Evolutionary conservation across 2,888 invertebrate species (phyloP).

Genomic region (Merodon equestris): DNA sequence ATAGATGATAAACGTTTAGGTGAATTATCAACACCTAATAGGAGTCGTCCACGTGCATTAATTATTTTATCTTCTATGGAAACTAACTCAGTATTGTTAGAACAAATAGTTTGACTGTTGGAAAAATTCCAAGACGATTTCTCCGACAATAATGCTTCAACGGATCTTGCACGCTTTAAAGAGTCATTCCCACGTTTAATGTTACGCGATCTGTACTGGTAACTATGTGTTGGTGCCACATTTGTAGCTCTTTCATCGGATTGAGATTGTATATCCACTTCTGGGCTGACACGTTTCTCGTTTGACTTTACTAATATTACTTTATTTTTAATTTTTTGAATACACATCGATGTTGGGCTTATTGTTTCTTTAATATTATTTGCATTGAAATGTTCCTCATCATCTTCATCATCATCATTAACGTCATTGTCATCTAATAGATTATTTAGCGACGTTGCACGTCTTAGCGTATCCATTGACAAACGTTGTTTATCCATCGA

Average conservation of each 20-base stretch:
- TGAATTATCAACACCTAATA: slow-evolving; percentile 78
- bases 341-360: slow-evolving; percentile 21
- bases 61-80: slow-evolving; percentile 78
- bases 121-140: slow-evolving; percentile 79
- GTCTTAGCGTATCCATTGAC: slow-evolving; percentile 84
- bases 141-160: slow-evolving; percentile 88
- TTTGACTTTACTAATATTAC: slow-evolving; percentile 7
- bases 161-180: slow-evolving; percentile 91
- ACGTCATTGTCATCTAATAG: slow-evolving; percentile 85
- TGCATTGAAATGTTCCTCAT: slow-evolving; percentile 69
- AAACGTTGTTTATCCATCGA: slow-evolving; percentile 83
- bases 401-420: slow-evolving; percentile 73
- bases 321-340: slow-evolving; percentile 3
- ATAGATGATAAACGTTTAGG: slow-evolving; percentile 83
- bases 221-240: slow-evolving; percentile 14
- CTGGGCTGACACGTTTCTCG: slow-evolving; percentile 24
- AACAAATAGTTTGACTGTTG: slow-evolving; percentile 48
- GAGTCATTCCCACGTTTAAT: slow-evolving; percentile 82
- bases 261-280: slow-evolving; percentile 23
- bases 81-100: slow-evolving; percentile 68
- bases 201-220: slow-evolving; percentile 76
- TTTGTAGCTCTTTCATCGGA: slow-evolving; percentile 14
- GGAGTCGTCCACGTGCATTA: slow-evolving; percentile 78
- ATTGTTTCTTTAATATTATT: slow-evolving; percentile 33
- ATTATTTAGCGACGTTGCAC: slow-evolving; percentile 92